Evolutionary conservation across 2,797 vertebrate genomes (phyloP).

Genomic region (Balearica regulorum): DNA sequence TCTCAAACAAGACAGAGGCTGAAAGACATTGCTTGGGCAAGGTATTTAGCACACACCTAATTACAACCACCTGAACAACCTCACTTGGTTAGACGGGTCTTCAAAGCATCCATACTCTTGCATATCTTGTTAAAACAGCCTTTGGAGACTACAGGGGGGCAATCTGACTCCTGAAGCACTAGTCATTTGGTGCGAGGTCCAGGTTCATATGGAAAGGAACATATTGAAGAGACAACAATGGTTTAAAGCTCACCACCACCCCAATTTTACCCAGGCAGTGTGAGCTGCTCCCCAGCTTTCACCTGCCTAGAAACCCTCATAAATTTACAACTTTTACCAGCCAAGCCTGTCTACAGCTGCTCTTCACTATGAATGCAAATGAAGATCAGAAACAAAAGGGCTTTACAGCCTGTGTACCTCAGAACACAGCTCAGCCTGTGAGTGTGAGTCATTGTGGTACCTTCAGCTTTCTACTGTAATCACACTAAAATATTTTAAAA

Average conservation of each 20-base stretch:
- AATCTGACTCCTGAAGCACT: not conserved
- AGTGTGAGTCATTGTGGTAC: not conserved
- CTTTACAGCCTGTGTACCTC: not conserved
- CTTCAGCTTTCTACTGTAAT: not conserved
- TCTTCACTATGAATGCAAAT: not conserved
- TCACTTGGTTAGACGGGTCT: not conserved
- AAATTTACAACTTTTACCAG: not conserved
- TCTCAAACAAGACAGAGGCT: too few species aligned
- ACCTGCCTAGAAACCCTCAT: not conserved
- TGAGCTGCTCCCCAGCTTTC: not conserved
- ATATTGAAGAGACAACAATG: not conserved
- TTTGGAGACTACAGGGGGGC: not conserved
- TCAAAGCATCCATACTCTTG: not conserved
- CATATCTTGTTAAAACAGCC: not conserved
- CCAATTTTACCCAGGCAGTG: not conserved
- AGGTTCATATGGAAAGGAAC: not conserved
- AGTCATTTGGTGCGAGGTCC: not conserved
- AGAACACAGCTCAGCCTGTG: not conserved
- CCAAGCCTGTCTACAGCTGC: not conserved
- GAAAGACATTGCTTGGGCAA: not conserved
- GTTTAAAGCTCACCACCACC: too few species aligned
- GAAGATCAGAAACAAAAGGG: not conserved
- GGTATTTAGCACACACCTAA: not conserved
- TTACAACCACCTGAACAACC: not conserved
- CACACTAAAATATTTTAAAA: not conserved